phyloP scores from a whole-genome alignment of 1,140 invertebrate species.

The Diorhabda carinulata region DNA sequence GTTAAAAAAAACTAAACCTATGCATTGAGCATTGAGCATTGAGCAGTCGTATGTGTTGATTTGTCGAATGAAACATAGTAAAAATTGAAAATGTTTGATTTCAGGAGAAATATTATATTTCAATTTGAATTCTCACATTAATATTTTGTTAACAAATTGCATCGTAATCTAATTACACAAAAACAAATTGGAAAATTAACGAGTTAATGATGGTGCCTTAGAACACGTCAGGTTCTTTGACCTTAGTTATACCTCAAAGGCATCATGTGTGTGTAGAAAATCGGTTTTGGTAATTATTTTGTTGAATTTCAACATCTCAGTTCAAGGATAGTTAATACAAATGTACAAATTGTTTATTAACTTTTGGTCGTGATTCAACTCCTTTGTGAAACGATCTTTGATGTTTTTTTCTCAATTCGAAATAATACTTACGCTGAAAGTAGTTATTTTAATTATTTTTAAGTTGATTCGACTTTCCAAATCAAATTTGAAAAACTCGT shows the following conservation, averaged over 20 bases:
- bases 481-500: too few relatives aligned
- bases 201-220: neutral
- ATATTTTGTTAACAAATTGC: neutral
- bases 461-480: too few relatives aligned
- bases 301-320: neutral
- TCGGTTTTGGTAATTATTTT: constrained; percentile 1
- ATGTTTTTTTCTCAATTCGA: too few relatives aligned
- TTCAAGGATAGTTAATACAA: neutral
- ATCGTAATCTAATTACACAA: neutral
- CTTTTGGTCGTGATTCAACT: neutral
- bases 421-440: too few relatives aligned
- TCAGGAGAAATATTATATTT: too few relatives aligned
- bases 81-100: too few relatives aligned
- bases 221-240: neutral
- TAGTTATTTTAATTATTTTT: too few relatives aligned
- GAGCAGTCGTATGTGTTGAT: too few relatives aligned
- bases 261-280: neutral
- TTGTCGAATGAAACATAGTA: too few relatives aligned
- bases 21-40: too few relatives aligned
- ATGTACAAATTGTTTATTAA: constrained; percentile 1
- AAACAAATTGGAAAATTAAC: neutral
- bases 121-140: neutral
- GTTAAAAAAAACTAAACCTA: too few relatives aligned
- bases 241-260: neutral
- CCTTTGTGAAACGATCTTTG: neutral